Evolutionary conservation across 1,140 invertebrate genomes (phyloP), one percentile per base, ranked within the genome.

Genomic region (Antheraea mylitta): DNA sequence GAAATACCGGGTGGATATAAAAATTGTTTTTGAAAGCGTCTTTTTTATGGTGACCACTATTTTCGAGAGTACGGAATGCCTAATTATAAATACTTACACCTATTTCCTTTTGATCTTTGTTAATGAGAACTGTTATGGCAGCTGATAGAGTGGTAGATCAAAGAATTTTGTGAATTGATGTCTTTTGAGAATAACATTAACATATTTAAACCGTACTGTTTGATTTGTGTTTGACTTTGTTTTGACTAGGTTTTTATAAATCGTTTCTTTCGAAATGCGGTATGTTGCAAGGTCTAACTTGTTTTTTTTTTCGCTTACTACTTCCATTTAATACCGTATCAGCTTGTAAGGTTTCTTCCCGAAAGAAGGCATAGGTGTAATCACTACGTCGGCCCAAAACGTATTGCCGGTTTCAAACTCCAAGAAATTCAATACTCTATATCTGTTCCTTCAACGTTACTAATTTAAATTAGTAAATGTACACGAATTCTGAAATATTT

Each of bases 11-110:
- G 16, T 9, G 13, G 11, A 53, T 53, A 53, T 53, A 53, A 53
- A 53, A 53, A 53, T 53, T 53, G 45, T 53, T 53, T 48, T 53
- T 16, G 38, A 53, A 13, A 53, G 45, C 16, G 9, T 16, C 45
- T 53, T 53, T 53, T 53, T 53, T 53, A 53, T 53, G 45, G 45
- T 53, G 10, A 53, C 45, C 45, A 53, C 45, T 53, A 53, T 53
- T 53, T 53, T 16, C 16, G 16, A 53, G 45, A 11, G 45, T 53
- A 53, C 45, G 45, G 16, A 53, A 53, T 53, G 13, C 45, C 45
- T 53, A 53, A 53, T 53, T 53, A 53, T 53, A 53, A 53, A 53
- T 53, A 53, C 45, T 53, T 53, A 53, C 22, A 30, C 45, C 45
- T 53, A 53, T 53, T 53, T 53, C 45, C 45, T 53, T 53, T 53